Evolutionary conservation across 1,140 invertebrate genomes (phyloP).

Genomic region (Bombus haemorrhoidalis): DNA sequence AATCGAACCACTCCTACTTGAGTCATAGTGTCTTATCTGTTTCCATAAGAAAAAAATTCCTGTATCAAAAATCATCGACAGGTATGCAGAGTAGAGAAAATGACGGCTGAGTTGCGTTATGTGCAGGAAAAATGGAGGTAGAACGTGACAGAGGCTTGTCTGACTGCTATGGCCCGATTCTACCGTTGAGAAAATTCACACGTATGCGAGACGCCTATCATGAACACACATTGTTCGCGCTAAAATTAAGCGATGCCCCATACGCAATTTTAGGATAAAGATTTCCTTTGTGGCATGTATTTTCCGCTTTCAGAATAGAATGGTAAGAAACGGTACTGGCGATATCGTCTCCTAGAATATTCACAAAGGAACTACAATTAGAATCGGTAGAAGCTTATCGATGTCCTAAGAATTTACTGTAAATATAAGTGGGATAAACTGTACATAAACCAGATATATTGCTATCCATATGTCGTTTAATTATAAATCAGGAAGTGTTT

Average conservation of each 20-base stretch:
- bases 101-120: not conserved
- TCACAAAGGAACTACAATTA: not conserved
- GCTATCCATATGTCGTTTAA: not conserved
- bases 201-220: not conserved
- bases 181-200: conserved; percentile 30
- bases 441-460: not conserved
- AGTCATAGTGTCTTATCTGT: not conserved
- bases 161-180: conserved; percentile 10
- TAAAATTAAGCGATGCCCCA: not conserved
- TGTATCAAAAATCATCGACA: not conserved
- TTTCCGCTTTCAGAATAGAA: not conserved
- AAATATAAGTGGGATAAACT: not conserved
- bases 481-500: not conserved
- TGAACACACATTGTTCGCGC: not conserved
- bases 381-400: no score
- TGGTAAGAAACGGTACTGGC: not conserved
- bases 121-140: not conserved
- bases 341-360: not conserved
- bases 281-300: not conserved
- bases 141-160: conserved; percentile 6
- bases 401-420: not conserved
- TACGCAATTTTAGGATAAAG: not conserved
- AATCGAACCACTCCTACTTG: not conserved
- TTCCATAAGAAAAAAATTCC: not conserved
- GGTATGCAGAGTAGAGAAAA: conserved; percentile 29